Percentiles rank a stretch among this genome's conserved stretches.
These are phyloP conservation scores for Calephelis nemesis DNA, from an alignment of 1,140 invertebrate genomes.

Conservation along the genomic window DNA sequence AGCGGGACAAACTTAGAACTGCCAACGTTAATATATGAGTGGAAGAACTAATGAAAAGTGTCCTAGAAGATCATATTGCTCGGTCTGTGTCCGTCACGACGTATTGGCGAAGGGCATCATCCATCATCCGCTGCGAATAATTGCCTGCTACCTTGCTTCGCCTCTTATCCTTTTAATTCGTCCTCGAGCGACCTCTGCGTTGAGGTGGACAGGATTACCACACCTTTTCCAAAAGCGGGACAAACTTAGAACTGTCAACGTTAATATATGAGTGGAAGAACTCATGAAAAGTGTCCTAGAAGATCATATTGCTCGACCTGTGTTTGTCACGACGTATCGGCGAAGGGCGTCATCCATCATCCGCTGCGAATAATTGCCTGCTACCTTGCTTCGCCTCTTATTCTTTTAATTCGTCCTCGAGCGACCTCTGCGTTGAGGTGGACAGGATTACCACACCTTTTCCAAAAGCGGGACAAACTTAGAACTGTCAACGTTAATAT, in stretches of 20 bases:
- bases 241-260: not conserved
- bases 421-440: slow-evolving; percentile 39
- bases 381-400: slow-evolving; percentile 70
- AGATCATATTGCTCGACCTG: slow-evolving; percentile 44
- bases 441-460: not conserved
- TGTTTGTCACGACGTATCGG: slow-evolving; percentile 51
- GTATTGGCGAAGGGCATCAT: slow-evolving; percentile 52
- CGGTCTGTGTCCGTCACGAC: slow-evolving; percentile 65
- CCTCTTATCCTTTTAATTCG: slow-evolving; percentile 69
- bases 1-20: not conserved
- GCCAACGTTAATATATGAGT: not conserved
- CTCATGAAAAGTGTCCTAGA: too few relatives aligned
- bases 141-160: slow-evolving; percentile 73
- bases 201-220: not conserved
- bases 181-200: slow-evolving; percentile 50
- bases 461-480: not conserved
- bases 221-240: not conserved
- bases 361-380: slow-evolving; percentile 67
- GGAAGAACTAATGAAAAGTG: too few relatives aligned
- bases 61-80: slow-evolving; percentile 30
- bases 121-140: slow-evolving; percentile 70
- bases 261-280: not conserved
- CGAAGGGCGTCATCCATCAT: slow-evolving; percentile 69
- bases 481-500: not conserved
- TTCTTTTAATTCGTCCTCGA: slow-evolving; percentile 66